Evolutionary conservation across 2,113 vertebrate species (phyloP).

Genomic region (Rhinichthys klamathensis): DNA sequence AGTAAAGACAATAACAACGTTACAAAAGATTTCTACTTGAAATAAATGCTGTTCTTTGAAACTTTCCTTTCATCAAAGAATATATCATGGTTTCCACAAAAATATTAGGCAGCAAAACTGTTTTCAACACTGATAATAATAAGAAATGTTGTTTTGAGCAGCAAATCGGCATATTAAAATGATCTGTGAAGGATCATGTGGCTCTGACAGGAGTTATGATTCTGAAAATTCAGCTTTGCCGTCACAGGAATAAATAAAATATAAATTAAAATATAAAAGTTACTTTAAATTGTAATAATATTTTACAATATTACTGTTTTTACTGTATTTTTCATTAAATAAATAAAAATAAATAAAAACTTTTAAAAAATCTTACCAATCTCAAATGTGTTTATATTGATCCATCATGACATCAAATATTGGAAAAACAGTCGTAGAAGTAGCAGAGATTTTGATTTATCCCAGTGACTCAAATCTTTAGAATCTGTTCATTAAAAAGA

Average conservation of each 20-base stretch:
- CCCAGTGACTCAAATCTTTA: neutral
- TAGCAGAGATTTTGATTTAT: neutral
- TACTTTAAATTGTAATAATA: neutral
- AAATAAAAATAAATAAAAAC: neutral
- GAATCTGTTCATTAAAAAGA: neutral
- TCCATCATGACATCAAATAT: too few relatives aligned
- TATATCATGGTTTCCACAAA: neutral
- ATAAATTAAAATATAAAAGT: neutral
- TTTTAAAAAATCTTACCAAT: too few relatives aligned
- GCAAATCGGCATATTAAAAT: neutral
- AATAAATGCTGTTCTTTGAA: too few relatives aligned
- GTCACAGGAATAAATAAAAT: neutral
- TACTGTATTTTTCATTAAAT: neutral
- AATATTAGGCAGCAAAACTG: neutral
- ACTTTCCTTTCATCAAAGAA: too few relatives aligned
- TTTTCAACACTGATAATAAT: neutral
- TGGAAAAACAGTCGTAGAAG: too few relatives aligned
- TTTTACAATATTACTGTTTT: neutral
- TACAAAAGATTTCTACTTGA: too few relatives aligned
- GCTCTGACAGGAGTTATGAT: neutral
- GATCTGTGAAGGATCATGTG: neutral
- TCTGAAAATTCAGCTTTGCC: neutral
- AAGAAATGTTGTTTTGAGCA: neutral
- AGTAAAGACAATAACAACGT: too few relatives aligned
- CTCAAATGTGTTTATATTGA: too few relatives aligned